Evolutionary conservation across 2,888 invertebrate genomes (phyloP), one percentile per base, ranked within the genome.

Genomic region (Abscondita cerata): DNA sequence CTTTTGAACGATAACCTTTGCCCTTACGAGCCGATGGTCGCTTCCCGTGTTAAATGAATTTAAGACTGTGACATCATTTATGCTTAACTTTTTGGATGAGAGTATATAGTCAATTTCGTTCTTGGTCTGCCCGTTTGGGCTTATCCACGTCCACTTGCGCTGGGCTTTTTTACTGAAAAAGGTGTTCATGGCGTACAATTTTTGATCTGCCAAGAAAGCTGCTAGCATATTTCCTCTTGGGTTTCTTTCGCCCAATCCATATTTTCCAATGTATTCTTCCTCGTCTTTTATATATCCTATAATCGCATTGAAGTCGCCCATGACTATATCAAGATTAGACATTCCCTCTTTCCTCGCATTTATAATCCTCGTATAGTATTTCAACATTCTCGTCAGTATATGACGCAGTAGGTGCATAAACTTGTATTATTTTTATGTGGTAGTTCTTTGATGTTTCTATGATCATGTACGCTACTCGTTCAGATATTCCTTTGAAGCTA

Each of bases 221-320:
- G 31, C 25, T 31, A 48, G 13, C 2, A 1, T 48, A 1, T 31
- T 31, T 20, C 25, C 11, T 48, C 48, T 11, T 6, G 25, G n/a
- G 11, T 48, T n/a, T 48, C 48, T 48, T 20, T 48, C 31, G 25
- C 48, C 48, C 13, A 48, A 48, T 48, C 25, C 48, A n/a, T 31
- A 48, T 48, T 48, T 3, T 5, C 48, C 31, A 13, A 48, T 25
- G 9, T 48, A 48, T 48, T 11, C 15, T 20, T 48, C 11, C 2
- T 12, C 36, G n/a, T n/a, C n/a, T n/a, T n/a, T n/a, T n/a, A n/a
- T n/a, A n/a, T n/a, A n/a, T n/a, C n/a, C n/a, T n/a, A n/a, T n/a
- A n/a, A n/a, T n/a, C n/a, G n/a, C n/a, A n/a, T n/a, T n/a, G n/a
- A n/a, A n/a, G n/a, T n/a, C n/a, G n/a, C n/a, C n/a, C n/a, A n/a